These are phyloP conservation scores for Sus cebifrons DNA, from an alignment of 2,797 vertebrate species.

Conservation along the genomic window DNA sequence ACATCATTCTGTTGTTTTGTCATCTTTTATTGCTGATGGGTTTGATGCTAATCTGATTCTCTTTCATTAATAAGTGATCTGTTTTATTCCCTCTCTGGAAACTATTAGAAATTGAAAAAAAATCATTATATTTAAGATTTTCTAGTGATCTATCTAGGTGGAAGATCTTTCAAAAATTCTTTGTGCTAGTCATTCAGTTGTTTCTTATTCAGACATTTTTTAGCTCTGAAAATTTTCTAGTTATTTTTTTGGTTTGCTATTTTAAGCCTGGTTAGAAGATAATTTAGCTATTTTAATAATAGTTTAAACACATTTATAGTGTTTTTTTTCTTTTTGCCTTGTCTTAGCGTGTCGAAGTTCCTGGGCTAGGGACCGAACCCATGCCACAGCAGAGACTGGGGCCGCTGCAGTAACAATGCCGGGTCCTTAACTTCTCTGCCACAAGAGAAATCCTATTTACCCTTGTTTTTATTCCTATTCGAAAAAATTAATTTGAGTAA, in stretches of 20 bases:
- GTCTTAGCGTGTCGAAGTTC: too few species aligned
- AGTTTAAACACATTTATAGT: neutral
- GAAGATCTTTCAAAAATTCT: neutral
- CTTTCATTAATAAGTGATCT: neutral
- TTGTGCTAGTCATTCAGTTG: neutral
- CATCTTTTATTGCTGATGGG: neutral
- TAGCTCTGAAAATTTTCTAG: neutral
- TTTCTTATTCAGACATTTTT: neutral
- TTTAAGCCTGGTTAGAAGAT: neutral
- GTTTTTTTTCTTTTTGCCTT: neutral
- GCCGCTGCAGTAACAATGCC: too few species aligned
- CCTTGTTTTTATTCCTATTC: neutral
- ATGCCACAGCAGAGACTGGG: too few species aligned
- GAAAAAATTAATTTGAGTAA: neutral
- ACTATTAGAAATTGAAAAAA: neutral
- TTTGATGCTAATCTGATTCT: neutral
- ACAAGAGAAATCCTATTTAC: neutral
- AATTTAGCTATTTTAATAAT: neutral
- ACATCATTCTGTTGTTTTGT: neutral
- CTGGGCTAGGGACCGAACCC: too few species aligned
- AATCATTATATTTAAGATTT: slow-evolving; percentile 13
- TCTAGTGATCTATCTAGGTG: neutral
- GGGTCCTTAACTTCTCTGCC: too few species aligned
- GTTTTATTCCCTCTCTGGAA: neutral
- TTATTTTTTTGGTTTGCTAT: neutral